Base-by-base conservation (phyloP, 2,797 vertebrate genomes). In the Helarctos malayanus region DNA sequence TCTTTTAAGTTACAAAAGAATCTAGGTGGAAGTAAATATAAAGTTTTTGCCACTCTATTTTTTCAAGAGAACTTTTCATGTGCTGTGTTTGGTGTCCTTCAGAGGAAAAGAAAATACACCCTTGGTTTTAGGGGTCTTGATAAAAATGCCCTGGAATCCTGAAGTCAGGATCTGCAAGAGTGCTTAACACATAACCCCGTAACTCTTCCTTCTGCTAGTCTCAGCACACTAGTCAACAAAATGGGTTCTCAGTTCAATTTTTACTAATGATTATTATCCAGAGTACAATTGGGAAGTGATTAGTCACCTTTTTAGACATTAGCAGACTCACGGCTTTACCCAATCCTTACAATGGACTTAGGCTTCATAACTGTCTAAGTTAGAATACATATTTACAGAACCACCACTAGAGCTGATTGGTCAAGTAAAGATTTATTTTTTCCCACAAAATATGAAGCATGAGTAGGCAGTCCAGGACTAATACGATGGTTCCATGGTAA, bases 21-120 rank as follows among this genome's bases (percentile, higher is more conserved):
- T 52, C 32, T 57, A 65, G 90, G 19, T 47, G 19, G 19, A 92
- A 94, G 75, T 89, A 95, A 65, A 95, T 79, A 65, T 38, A 82
- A 95, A 92, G 5, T 21, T 71, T 13, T 71, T 85, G 47, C 45
- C 78, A 82, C 10, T 85, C 27, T 23, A 57, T 38, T 93, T 91
- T 88, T 65, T 80, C 7, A 56, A 81, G 38, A 90, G 1, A 19
- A 35, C 21, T 76, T 97, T 96, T 91, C n/a, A 93, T 78, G 57
- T 85, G 10, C 3, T 38, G 0, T 41, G 6, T 84, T 90, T 92
- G 61, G 92, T 76, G 49, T 90, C 8, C 8, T 75, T 69, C 63
- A 54, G 14, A 32, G 15, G 7, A 11, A 56, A 73, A 68, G 49
- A 94, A 86, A 41, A 57, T 9, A 38, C 0, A 61, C 18, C 11